A percentile compares a stretch with the other conserved stretches of the same genome.
phyloP scores from a whole-genome alignment of 2,797 vertebrate species.

The Chromis chromis region DNA sequence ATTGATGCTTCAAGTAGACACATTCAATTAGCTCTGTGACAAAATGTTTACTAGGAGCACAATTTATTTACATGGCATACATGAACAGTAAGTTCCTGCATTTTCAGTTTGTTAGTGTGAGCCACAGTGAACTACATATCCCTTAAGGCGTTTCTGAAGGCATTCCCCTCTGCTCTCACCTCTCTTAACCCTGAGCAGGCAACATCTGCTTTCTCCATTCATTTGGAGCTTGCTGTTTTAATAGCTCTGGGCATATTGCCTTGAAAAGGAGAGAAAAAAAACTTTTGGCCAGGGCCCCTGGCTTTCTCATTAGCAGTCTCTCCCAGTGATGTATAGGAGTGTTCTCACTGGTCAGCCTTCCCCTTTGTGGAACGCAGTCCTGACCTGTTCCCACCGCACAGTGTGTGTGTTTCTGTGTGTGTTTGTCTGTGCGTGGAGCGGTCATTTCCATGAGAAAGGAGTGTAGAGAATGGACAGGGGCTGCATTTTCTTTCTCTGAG shows the following conservation, averaged over 20 bases:
- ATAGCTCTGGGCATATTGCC: constrained; percentile 82
- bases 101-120: constrained; percentile 42
- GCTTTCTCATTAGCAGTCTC: constrained; percentile 80
- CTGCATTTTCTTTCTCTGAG: constrained; percentile 63
- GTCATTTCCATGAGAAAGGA: constrained; percentile 84
- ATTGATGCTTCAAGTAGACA: constrained; percentile 1
- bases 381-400: constrained; percentile 80
- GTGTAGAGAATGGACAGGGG: constrained; percentile 74
- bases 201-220: constrained; percentile 84
- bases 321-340: constrained; percentile 64
- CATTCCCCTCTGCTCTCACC: constrained; percentile 76
- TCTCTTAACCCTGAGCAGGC: constrained; percentile 77
- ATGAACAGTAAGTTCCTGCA: constrained; percentile 41
- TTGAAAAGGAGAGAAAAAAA: constrained; percentile 65
- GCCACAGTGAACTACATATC: constrained; percentile 61
- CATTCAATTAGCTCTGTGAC: constrained; percentile 21
- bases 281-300: constrained; percentile 68
- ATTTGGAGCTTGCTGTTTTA: constrained; percentile 72
- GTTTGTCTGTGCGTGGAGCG: constrained; percentile 26
- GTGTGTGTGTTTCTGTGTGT: constrained; percentile 45
- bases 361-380: constrained; percentile 71
- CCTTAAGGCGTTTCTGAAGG: constrained; percentile 65
- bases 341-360: constrained; percentile 79
- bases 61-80: constrained; percentile 40
- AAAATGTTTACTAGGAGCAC: constrained; percentile 24